phyloP scores from a whole-genome alignment of 2,888 invertebrate genomes.

The Mayetiola destructor region DNA sequence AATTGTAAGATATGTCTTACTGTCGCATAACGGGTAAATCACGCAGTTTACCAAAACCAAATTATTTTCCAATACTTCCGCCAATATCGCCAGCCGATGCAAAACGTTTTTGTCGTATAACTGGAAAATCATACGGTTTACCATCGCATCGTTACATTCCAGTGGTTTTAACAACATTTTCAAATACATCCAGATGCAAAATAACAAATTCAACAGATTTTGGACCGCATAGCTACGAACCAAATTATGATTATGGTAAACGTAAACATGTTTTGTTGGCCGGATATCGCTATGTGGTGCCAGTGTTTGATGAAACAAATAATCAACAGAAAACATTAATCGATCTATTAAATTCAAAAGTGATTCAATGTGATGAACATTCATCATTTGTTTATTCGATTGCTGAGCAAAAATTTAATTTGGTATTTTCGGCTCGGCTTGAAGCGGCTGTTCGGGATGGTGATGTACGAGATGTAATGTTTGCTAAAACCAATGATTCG shows the following conservation, averaged over 20 bases:
- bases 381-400: conserved; percentile 57
- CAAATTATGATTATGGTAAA: conserved; percentile 47
- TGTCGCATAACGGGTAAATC: conserved; percentile 71
- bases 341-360: conserved; percentile 46
- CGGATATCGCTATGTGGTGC: conserved; percentile 61
- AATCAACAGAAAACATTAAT: conserved; percentile 49
- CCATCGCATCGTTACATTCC: conserved; percentile 67
- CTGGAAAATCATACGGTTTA: conserved; percentile 59
- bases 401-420: conserved; percentile 54
- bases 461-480: conserved; percentile 59
- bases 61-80: conserved; percentile 65
- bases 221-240: conserved; percentile 46
- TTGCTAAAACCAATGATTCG: conserved; percentile 61
- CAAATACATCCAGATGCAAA: conserved; percentile 42
- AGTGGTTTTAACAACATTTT: conserved; percentile 44
- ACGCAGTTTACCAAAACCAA: conserved; percentile 63
- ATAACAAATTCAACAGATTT: conserved; percentile 50
- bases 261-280: conserved; percentile 50
- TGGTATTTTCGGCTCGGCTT: conserved; percentile 57
- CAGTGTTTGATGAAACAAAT: conserved; percentile 51
- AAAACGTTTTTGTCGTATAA: conserved; percentile 61
- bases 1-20: conserved; percentile 42
- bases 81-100: conserved; percentile 75
- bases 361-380: conserved; percentile 40
- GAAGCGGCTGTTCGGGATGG: conserved; percentile 65